A percentile compares a stretch with the other conserved stretches of the same genome.
Evolutionary conservation across 2,113 vertebrate genomes (phyloP).

Genomic region (Rhinolophus ferrumequinum): DNA sequence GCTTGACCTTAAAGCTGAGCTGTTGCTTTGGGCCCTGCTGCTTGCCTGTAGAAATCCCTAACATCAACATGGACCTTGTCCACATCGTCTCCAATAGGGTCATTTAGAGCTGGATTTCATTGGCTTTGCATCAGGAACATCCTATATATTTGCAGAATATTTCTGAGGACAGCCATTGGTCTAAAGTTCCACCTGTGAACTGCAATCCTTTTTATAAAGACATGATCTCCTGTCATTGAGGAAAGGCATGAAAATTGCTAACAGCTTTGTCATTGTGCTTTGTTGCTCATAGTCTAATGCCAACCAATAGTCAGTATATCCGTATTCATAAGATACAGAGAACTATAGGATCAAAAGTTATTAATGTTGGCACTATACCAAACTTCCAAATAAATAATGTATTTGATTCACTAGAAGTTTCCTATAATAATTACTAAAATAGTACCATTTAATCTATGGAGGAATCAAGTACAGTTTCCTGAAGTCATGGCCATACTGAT

Average conservation of each 20-base stretch:
- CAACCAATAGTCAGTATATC: not conserved
- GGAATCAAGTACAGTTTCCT: not conserved
- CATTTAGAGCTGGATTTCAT: not conserved
- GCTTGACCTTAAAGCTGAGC: not conserved
- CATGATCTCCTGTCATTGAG: not conserved
- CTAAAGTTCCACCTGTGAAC: not conserved
- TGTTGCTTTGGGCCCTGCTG: not conserved
- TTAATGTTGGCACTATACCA: not conserved
- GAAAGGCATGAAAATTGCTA: not conserved
- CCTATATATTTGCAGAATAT: not conserved
- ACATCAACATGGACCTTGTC: not conserved
- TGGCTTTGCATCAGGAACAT: not conserved
- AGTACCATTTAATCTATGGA: not conserved
- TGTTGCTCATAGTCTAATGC: not conserved
- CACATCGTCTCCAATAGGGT: not conserved
- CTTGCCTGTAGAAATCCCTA: not conserved
- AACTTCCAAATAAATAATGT: not conserved
- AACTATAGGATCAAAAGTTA: not conserved
- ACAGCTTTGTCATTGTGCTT: not conserved
- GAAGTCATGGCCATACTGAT: not conserved
- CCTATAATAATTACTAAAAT: not conserved
- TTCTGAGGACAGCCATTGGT: not conserved
- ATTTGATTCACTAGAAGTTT: not conserved
- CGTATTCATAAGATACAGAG: not conserved
- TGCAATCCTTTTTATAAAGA: not conserved